Evolutionary conservation across 2,797 vertebrate genomes (phyloP), one percentile per base, ranked within the genome.

Genomic region (Gobionotothen gibberifrons): DNA sequence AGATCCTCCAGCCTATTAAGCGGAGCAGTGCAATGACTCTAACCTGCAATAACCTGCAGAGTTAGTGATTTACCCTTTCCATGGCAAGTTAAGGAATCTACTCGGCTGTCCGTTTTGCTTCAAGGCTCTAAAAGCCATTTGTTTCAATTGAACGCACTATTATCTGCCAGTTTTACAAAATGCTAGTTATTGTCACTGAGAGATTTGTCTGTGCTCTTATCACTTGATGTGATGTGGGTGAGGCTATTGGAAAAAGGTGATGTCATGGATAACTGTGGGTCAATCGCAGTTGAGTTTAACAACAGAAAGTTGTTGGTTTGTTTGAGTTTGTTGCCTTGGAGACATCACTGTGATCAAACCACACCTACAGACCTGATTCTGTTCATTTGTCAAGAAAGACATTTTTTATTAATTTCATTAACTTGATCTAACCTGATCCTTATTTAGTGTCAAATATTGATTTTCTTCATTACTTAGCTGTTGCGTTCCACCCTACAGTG

Each of bases 1-100:
- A 70, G 26, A 74, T 75, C 65, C 59, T 75, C 19, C 14, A 59
- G 29, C 49, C 71, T 78, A 22, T 57, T 71, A 56, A 71, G 22
- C 1, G 3, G 53, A 55, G 63, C 48, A 59, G 39, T 72, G 62
- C 79, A 69, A 22, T 68, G 19, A 48, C 48, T 83, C 43, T 59
- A 61, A 85, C 77, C 66, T 78, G 58, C 56, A 66, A 21, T 72
- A 72, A 80, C 62, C 71, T 51, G 43, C 44, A 64, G 49, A 66
- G 74, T 36, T 54, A 76, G 61, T 76, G 57, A 83, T 48, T 75
- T 69, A 14, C 29, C 74, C 57, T 52, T 49, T 66, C 55, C 22
- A 32, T 66, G 12, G 62, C 15, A 52, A 64, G 54, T 62, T 78
- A 58, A 47, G 46, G 40, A 47, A 29, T 48, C 16, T 40, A 72